A percentile compares a stretch with the other conserved stretches of the same genome.
These are phyloP conservation scores for Phylloscopus collybita DNA, from an alignment of 2,797 vertebrate species.

Conservation along the genomic window DNA sequence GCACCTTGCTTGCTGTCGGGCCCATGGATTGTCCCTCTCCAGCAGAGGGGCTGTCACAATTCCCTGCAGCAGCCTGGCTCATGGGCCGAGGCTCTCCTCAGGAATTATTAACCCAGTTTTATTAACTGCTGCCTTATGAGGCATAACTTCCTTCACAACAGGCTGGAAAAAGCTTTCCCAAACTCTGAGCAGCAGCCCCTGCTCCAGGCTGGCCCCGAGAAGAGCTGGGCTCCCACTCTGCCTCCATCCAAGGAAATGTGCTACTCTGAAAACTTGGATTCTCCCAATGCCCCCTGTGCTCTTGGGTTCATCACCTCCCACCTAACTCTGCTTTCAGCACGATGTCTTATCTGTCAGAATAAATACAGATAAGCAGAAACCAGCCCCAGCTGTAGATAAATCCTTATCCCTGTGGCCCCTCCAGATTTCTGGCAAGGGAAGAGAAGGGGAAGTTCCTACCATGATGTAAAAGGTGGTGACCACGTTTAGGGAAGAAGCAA, in stretches of 20 bases:
- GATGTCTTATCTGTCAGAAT: background rate
- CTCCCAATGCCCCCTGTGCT: background rate
- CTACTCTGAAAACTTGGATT: background rate
- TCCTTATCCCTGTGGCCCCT: background rate
- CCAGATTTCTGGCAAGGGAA: background rate
- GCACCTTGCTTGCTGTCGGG: background rate
- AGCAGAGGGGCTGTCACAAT: fast-evolving
- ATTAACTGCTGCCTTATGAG: constrained; percentile 6
- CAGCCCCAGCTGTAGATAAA: background rate
- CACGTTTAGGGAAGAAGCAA: constrained; percentile 91
- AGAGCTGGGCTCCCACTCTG: background rate
- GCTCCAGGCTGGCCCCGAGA: background rate
- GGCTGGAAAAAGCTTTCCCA: background rate
- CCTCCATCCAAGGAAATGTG: background rate
- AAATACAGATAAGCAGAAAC: constrained; percentile 25
- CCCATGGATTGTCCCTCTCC: background rate
- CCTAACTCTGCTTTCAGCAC: background rate
- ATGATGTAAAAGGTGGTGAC: constrained; percentile 97
- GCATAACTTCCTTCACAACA: background rate
- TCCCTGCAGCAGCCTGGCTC: background rate
- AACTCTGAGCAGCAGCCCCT: background rate
- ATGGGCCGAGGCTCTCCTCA: background rate
- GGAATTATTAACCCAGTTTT: constrained; percentile 24
- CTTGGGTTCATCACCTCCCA: background rate
- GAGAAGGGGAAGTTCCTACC: constrained; percentile 80